Base-by-base conservation (phyloP, 2,797 vertebrate species). In the Eremophila alpestris region DNA sequence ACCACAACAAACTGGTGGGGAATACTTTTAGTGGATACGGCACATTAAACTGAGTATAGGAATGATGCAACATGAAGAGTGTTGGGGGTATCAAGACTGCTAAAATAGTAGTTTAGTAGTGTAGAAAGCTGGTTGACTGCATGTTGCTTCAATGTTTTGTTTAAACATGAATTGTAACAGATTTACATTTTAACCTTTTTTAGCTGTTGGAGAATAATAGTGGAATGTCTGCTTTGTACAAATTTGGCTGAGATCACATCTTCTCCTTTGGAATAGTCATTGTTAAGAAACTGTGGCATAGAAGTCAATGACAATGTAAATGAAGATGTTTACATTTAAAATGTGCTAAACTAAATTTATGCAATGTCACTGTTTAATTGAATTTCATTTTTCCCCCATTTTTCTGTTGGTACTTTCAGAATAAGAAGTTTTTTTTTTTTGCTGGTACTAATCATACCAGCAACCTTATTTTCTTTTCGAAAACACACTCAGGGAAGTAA, bases 101-200 rank as follows among this genome's bases (percentile, higher is more conserved):
- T 74, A 64, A 64, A 64, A 78, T 45, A 77, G 30, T 48, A 40
- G 13, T 51, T 86, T 55, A 60, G 59, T 59, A 83, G 34, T 45
- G 54, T 62, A 68, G 46, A 54, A 76, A 51, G 70, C 38, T 32
- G 19, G 10, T 70, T 65, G 70, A 43, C 55, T 68, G n/a, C 14
- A 6, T 52, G 17, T 55, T 88, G 19, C n/a, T 38, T 81, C 49
- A 82, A 7, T 92, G 10, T 43, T 83, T 92, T 94, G 80, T 74
- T 91, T 83, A 74, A 93, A 92, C 46, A 54, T 13, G 22, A 71
- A 80, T n/a, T 73, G 32, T 85, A 79, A 80, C 30, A 81, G 48
- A 88, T 78, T 91, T 88, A 56, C 32, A 58, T 70, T 95, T 87
- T 67, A 87, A 73, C 34, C 29, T 87, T 70, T 81, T 70, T 89